Percentiles rank a stretch among this genome's conserved stretches.
Conservation (phyloP, 2,113 vertebrate species). For the Sterna hirundo region DNA sequence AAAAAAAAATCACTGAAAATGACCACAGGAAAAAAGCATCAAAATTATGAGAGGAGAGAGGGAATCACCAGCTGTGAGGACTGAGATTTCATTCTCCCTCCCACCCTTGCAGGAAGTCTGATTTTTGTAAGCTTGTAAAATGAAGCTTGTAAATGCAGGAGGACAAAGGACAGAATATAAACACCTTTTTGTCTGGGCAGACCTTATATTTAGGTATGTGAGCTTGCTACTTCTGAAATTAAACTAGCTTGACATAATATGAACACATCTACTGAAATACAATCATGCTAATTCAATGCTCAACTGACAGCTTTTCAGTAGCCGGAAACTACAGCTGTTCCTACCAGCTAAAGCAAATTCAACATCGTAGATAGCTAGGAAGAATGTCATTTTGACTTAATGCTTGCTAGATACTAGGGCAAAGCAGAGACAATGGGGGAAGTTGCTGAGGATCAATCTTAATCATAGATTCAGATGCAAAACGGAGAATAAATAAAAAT, state of each 20-base stretch:
- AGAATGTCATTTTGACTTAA: not conserved
- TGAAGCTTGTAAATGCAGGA: no score
- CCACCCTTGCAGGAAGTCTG: not conserved
- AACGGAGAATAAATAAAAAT: constrained; percentile 39
- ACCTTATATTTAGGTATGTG: not conserved
- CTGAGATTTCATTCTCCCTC: not conserved
- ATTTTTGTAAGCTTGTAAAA: not conserved
- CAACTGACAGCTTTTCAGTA: not conserved
- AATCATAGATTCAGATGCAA: not conserved
- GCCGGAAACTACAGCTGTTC: not conserved
- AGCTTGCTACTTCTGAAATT: not conserved
- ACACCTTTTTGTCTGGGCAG: not conserved
- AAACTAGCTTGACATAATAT: not conserved
- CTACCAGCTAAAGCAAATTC: not conserved
- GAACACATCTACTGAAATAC: not conserved
- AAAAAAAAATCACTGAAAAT: not conserved
- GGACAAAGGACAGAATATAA: not conserved
- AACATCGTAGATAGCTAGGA: not conserved
- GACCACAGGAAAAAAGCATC: not conserved
- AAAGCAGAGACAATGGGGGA: not conserved
- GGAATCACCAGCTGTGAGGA: not conserved
- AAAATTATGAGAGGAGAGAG: not conserved
- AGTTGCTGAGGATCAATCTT: not conserved
- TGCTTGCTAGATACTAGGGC: not conserved
- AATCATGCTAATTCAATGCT: not conserved